phyloP scores from a whole-genome alignment of 2,888 invertebrate genomes.

The Cryptocheilus praepositus region DNA sequence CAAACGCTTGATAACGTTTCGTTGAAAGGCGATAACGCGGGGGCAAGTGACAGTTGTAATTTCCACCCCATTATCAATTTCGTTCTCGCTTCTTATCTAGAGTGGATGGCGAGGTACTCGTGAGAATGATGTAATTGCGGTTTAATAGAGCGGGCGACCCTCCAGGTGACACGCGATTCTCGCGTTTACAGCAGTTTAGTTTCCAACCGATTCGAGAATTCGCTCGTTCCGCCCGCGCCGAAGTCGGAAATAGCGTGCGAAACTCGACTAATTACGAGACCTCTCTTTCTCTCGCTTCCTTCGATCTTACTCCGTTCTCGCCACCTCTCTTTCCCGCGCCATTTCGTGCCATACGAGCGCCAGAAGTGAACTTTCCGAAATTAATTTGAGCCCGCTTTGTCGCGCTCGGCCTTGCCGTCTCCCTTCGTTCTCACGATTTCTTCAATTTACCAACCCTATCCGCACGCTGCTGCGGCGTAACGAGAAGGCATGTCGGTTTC shows the following conservation, averaged over 20 bases:
- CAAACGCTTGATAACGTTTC: no score
- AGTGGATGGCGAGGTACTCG: no score
- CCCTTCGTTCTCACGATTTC: not conserved
- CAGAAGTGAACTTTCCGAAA: constrained; percentile 1
- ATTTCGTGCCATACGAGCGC: not conserved
- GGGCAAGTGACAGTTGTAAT: no score
- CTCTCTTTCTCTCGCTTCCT: not conserved
- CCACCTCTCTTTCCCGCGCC: constrained; percentile 3
- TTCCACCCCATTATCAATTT: no score
- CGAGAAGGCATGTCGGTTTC: not conserved
- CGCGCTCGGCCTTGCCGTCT: not conserved
- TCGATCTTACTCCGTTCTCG: not conserved
- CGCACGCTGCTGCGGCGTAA: not conserved
- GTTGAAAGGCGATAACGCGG: no score
- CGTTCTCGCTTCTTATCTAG: no score
- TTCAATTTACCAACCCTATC: not conserved
- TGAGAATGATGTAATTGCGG: constrained; percentile 38
- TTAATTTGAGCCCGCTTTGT: constrained; percentile 16
- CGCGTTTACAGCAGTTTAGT: constrained; percentile 45
- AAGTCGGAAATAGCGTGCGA: constrained; percentile 46
- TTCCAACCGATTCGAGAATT: constrained; percentile 23
- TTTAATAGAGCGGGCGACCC: constrained; percentile 21
- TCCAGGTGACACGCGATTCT: constrained; percentile 48
- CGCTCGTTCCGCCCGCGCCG: constrained; percentile 10
- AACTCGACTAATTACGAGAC: constrained; percentile 43